Evolutionary conservation across 1,140 invertebrate species (phyloP).

Genomic region (Aphis craccivora): DNA sequence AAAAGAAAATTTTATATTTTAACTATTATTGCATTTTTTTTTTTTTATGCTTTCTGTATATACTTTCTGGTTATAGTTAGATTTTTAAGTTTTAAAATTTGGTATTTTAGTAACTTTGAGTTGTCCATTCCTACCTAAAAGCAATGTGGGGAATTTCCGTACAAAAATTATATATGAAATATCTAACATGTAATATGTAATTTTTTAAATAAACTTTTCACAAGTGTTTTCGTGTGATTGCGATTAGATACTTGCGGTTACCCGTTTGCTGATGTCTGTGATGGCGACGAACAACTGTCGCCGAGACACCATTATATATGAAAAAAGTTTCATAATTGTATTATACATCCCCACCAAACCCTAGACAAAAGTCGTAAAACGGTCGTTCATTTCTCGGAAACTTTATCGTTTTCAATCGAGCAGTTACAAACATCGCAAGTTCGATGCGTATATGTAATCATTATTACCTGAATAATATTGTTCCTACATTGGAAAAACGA

Average conservation of each 20-base stretch:
- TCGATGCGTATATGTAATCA: background rate
- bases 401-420: background rate
- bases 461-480: background rate
- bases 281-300: background rate
- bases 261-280: background rate
- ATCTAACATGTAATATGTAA: background rate
- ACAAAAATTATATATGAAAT: background rate
- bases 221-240: background rate
- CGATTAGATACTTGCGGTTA: background rate
- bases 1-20: no score
- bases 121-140: no score
- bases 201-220: slow-evolving; percentile 7
- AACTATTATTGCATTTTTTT: no score
- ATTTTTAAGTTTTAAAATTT: no score
- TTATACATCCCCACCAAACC: background rate
- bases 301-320: background rate
- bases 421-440: background rate
- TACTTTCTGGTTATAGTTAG: no score
- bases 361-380: background rate
- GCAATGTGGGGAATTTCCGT: background rate
- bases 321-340: slow-evolving; percentile 19
- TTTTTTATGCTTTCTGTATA: no score
- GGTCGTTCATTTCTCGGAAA: background rate
- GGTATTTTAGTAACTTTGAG: no score
- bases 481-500: background rate